Base-by-base conservation (phyloP, 2,113 vertebrate genomes). In the Odontesthes bonariensis region DNA sequence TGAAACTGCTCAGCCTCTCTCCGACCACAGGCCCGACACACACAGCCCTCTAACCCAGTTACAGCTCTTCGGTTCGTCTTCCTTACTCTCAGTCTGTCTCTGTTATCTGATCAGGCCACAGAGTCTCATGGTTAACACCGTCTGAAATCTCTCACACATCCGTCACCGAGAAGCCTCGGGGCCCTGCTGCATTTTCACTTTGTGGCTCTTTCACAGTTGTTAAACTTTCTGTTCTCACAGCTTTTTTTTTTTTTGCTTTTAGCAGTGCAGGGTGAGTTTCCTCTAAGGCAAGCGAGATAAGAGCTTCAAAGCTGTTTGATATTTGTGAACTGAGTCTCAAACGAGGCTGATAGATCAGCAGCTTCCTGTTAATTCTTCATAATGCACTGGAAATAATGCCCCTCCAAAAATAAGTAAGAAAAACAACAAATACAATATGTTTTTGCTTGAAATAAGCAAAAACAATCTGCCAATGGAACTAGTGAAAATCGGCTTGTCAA, bases 1-100 rank as follows among this genome's bases (percentile, higher is more conserved):
- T 80, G 79, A 87, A 80, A 75, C 42, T 17, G 16, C 59, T 67
- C 31, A 7, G 20, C 61, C 38, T 17, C 49, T 27, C 59, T 77
- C 66, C 8, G 27, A 77, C 83, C 85, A 40, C 85, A 73, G 60
- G 55, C 33, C 14, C 17, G 56, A 16, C 62, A 27, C 27, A 40
- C 19, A 3, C 63, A 23, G 20, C 44, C 44, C 27, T 75, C 65
- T 75, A 64, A 78, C 82, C 86, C 33, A 77, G 8, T 78, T 76
- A 59, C 78, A 38, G 44, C 31, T 19, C 27, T 64, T 60, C 60
- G 8, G 35, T 22, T 49, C 27, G 4, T 16, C 77, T 63, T 70
- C 51, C 56, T 68, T 32, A 8, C 42, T 56, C 46, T 68, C 20
- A 1, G 0, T 31, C 47, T 22, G 0, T 52, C 32, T 47, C 62